Base-by-base conservation (phyloP, 2,113 vertebrate species). In the Pomatorhinus ruficollis region DNA sequence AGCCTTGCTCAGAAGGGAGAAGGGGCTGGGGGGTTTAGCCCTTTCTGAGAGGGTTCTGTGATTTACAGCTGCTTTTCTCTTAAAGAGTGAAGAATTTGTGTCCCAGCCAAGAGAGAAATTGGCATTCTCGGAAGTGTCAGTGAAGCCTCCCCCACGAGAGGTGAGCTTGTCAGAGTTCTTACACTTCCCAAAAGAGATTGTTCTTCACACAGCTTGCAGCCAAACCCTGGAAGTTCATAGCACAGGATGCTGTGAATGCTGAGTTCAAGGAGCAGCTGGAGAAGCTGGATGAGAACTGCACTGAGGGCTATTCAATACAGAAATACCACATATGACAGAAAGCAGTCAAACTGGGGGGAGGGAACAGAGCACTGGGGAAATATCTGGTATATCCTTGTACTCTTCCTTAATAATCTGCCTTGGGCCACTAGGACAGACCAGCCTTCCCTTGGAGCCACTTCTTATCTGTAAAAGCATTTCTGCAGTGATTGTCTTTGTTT, bases 1-100 rank as follows among this genome's bases (percentile, higher is more conserved):
- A 42, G 70, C 83, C 86, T 63, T 19, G 4, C 10, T 65, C 10
- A 17, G 83, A 8, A 33, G 66, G 70, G 64, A 75, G 63, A 35
- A 50, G 66, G 81, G 49, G 10, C n/a, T 11, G 4, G 5, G 5
- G 72, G 49, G 14, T 35, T 47, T 6, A 45, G 37, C 18, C 35
- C 22, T 47, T 61, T 35, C 30, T 3, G 1, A 37, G 70, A 11
- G 30, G 8, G 16, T 28, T 81, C 47, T 77, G 11, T 37, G 37
- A 45, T 90, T 81, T 80, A 75, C 40, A 66, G 52, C 65, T 91
- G 45, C 56, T 91, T 90, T 93, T 69, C 40, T 64, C 64, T 71
- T 88, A 15, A 92, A 97, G 97, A 78, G 4, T 49, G 97, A 97
- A 96, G 97, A 95, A 10, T 84, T 97, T 57, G 39, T 92, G 19